Conservation (phyloP, 2,113 vertebrate genomes). For the Phyllostomus hastatus region DNA sequence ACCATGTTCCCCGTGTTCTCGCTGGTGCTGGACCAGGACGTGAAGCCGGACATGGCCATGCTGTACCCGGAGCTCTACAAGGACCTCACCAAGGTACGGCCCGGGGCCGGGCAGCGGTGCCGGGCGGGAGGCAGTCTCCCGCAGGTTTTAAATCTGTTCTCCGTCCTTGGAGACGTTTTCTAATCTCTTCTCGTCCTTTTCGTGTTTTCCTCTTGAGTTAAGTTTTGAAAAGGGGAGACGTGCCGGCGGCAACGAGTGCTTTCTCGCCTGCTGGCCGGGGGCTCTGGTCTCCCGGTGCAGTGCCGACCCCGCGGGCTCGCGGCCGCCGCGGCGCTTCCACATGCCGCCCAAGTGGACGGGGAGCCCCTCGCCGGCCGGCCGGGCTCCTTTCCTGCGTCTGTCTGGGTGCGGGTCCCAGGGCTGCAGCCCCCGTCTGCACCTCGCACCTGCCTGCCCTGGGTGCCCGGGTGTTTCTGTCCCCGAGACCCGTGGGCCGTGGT, state of each 20-base stretch:
- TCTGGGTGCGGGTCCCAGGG: no score
- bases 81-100: slow-evolving; percentile 92
- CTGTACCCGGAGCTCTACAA: slow-evolving; percentile 99
- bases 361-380: no score
- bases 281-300: neutral
- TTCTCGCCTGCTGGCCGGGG: neutral
- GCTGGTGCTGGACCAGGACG: slow-evolving; percentile 96
- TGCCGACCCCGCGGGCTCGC: neutral
- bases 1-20: slow-evolving; percentile 99
- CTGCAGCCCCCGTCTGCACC: no score
- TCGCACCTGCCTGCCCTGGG: neutral
- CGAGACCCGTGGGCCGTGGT: rapidly evolving
- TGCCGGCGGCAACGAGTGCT: neutral
- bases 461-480: neutral
- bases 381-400: no score
- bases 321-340: rapidly evolving
- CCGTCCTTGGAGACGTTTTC: neutral
- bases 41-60: slow-evolving; percentile 96
- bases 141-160: neutral
- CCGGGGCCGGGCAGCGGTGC: neutral
- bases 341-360: neutral
- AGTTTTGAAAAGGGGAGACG: neutral
- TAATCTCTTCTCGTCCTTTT: neutral
- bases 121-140: neutral
- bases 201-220: neutral